These are phyloP conservation scores for Caenorhabditis latens DNA, from an alignment of 1,140 invertebrate species.

Conservation along the genomic window DNA sequence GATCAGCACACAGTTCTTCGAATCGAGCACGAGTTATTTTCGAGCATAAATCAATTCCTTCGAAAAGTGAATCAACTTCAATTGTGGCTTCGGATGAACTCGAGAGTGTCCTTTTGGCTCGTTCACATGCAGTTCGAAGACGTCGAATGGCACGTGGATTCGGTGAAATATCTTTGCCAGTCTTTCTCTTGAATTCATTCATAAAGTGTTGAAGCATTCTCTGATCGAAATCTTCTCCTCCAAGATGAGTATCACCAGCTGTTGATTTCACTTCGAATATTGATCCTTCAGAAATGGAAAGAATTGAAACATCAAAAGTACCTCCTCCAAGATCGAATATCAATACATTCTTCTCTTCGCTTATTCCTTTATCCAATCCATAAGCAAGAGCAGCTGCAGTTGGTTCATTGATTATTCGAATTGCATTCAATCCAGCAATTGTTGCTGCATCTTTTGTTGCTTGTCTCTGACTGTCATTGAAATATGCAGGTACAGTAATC, in stretches of 20 bases:
- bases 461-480: slow-evolving; percentile 94
- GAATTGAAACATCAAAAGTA: slow-evolving; percentile 95
- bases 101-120: slow-evolving; percentile 92
- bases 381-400: slow-evolving; percentile 98
- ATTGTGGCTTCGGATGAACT: slow-evolving; percentile 91
- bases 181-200: slow-evolving; percentile 61
- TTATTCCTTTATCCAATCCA: slow-evolving; percentile 96
- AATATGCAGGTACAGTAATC: slow-evolving; percentile 93
- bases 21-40: slow-evolving; percentile 92
- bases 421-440: slow-evolving; percentile 87
- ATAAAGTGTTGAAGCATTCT: slow-evolving; percentile 67
- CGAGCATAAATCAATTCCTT: slow-evolving; percentile 95
- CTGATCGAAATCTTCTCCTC: slow-evolving; percentile 79
- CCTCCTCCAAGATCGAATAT: slow-evolving; percentile 95
- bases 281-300: slow-evolving; percentile 87
- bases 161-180: slow-evolving; percentile 85
- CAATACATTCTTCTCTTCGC: slow-evolving; percentile 82
- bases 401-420: slow-evolving; percentile 98
- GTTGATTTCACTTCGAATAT: slow-evolving; percentile 71
- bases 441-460: slow-evolving; percentile 91
- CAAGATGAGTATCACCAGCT: slow-evolving; percentile 72
- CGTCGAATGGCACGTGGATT: slow-evolving; percentile 91
- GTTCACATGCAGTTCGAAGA: slow-evolving; percentile 91
- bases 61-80: slow-evolving; percentile 93
- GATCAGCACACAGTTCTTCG: slow-evolving; percentile 91